phyloP scores from a whole-genome alignment of 2,113 vertebrate species.

The Potamarius usumacintae region DNA sequence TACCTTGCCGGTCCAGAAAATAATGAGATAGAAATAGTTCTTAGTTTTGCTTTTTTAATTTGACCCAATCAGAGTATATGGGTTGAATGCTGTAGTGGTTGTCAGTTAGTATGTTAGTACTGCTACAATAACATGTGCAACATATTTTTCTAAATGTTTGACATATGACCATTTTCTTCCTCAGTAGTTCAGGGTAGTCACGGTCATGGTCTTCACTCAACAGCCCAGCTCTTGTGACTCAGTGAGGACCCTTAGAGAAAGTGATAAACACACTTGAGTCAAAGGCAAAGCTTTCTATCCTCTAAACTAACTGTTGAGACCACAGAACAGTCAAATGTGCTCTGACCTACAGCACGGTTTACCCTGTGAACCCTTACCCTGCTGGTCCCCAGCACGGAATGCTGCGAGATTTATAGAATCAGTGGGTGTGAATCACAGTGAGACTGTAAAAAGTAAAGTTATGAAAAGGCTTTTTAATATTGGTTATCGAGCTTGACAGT shows the following conservation, averaged over 20 bases:
- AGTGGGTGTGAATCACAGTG: slow-evolving; percentile 52
- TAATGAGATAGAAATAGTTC: neutral
- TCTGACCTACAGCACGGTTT: neutral
- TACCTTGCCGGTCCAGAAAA: neutral
- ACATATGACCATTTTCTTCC: slow-evolving; percentile 55
- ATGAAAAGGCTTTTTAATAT: slow-evolving; percentile 24
- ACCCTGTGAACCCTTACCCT: slow-evolving; percentile 36
- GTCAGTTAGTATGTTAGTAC: neutral
- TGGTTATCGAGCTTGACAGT: slow-evolving; percentile 35
- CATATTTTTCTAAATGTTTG: slow-evolving; percentile 54
- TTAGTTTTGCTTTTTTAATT: neutral
- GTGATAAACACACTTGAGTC: slow-evolving; percentile 50
- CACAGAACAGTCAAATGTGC: slow-evolving; percentile 14
- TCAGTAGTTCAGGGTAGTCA: slow-evolving; percentile 49
- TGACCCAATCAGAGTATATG: neutral
- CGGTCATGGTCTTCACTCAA: slow-evolving; percentile 58
- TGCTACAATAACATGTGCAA: slow-evolving; percentile 14
- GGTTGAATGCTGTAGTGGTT: neutral
- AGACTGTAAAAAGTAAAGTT: slow-evolving; percentile 43
- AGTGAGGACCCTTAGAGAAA: slow-evolving; percentile 38
- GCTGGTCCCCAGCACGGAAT: slow-evolving; percentile 24
- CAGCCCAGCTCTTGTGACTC: slow-evolving; percentile 32
- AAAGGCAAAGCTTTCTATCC: slow-evolving; percentile 30
- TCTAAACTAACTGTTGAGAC: slow-evolving; percentile 1
- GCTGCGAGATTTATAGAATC: slow-evolving; percentile 55